Percentiles rank a stretch among this genome's conserved stretches.
Evolutionary conservation across 2,797 vertebrate species (phyloP).

Genomic region (Thalassophryne amazonica): DNA sequence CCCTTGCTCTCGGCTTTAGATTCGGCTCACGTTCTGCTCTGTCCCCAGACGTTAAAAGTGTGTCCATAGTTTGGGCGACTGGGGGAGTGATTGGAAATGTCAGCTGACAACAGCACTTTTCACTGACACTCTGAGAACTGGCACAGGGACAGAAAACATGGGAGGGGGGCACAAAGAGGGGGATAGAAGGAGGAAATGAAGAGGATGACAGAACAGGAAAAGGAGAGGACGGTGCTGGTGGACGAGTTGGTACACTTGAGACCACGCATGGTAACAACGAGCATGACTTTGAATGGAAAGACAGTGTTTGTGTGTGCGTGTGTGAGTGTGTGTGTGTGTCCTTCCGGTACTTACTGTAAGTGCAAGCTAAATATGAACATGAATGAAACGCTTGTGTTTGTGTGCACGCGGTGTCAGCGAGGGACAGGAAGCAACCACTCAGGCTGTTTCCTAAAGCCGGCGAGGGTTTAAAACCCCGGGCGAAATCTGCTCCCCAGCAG

Average conservation of each 20-base stretch:
- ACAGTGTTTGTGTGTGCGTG: conserved; percentile 11
- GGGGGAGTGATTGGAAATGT: conserved; percentile 80
- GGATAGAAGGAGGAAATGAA: conserved; percentile 48
- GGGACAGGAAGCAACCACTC: conserved; percentile 50
- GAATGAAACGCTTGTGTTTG: conserved; percentile 26
- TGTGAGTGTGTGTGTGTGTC: conserved; percentile 2
- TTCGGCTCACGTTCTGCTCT: conserved; percentile 68
- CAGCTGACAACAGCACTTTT: conserved; percentile 83
- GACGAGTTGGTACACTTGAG: conserved; percentile 23
- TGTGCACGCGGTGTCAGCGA: conserved; percentile 22
- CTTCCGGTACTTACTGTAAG: conserved; percentile 23
- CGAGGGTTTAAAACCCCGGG: conserved; percentile 52
- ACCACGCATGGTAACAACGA: conserved; percentile 37
- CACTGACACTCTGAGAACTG: conserved; percentile 76
- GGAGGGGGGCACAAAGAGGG: neutral
- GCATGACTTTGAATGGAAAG: conserved; percentile 51
- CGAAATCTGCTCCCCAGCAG: conserved; percentile 39
- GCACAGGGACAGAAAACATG: conserved; percentile 52
- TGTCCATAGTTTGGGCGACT: conserved; percentile 73
- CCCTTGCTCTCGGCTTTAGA: conserved; percentile 56
- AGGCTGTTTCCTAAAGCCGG: conserved; percentile 53
- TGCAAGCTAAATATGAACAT: conserved; percentile 2
- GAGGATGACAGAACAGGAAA: conserved; percentile 42
- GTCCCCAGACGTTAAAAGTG: conserved; percentile 76
- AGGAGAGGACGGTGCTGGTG: conserved; percentile 25